Percentiles rank a stretch among this genome's conserved stretches.
These are phyloP conservation scores for Melanotaenia boesemani DNA, from an alignment of 2,797 vertebrate species.

Conservation along the genomic window DNA sequence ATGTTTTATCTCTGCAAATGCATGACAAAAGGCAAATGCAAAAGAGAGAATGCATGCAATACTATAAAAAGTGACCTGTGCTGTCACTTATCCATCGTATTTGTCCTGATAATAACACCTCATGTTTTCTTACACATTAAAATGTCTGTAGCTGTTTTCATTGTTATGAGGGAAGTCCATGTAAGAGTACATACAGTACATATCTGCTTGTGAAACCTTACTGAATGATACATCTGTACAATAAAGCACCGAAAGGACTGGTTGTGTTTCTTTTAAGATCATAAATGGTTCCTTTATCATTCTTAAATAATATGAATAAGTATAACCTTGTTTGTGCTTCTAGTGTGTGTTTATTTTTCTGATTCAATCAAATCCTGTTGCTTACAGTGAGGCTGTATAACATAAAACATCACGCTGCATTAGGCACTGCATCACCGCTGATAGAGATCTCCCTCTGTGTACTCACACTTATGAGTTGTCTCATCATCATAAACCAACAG, in stretches of 20 bases:
- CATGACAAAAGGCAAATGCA: constrained; percentile 31
- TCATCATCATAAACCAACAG: constrained; percentile 56
- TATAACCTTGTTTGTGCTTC: constrained; percentile 40
- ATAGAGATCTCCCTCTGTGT: constrained; percentile 62
- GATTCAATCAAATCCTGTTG: constrained; percentile 39
- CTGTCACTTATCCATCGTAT: constrained; percentile 50
- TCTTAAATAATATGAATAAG: constrained; percentile 38
- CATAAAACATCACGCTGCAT: constrained; percentile 58
- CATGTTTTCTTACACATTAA: constrained; percentile 18
- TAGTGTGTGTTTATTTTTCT: constrained; percentile 39
- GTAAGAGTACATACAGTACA: not conserved
- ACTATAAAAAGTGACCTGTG: constrained; percentile 68
- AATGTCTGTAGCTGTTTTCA: constrained; percentile 8
- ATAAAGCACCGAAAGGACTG: not conserved
- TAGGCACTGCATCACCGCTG: constrained; percentile 60
- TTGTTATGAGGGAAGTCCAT: not conserved
- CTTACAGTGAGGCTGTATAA: constrained; percentile 35
- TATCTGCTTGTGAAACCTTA: not conserved
- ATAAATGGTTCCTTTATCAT: constrained; percentile 30
- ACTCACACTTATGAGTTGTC: constrained; percentile 51
- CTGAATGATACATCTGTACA: not conserved
- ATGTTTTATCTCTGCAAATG: constrained; percentile 53
- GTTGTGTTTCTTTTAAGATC: constrained; percentile 6
- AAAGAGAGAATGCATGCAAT: constrained; percentile 59
- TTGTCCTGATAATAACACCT: constrained; percentile 27